phyloP scores from a whole-genome alignment of 2,797 vertebrate species.

The Chloroceryle amazona region DNA sequence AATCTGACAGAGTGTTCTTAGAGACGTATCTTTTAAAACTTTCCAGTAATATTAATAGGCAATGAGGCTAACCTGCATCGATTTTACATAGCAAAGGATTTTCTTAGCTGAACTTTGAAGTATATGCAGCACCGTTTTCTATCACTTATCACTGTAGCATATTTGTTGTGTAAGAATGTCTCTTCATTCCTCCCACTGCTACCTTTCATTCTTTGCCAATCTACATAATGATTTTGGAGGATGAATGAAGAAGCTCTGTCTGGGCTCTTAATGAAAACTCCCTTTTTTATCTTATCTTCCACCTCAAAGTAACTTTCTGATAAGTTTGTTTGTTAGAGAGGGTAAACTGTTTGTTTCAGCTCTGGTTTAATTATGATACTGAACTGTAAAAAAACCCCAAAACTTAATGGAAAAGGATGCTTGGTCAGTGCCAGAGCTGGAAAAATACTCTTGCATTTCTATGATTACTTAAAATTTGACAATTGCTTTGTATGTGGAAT shows the following conservation, averaged over 20 bases:
- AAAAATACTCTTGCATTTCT: neutral
- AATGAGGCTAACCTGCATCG: neutral
- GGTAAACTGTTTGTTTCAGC: constrained; percentile 7
- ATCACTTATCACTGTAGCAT: neutral
- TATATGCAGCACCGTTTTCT: neutral
- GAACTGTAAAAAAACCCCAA: neutral
- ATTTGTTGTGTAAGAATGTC: constrained; percentile 60
- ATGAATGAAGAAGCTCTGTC: constrained; percentile 15
- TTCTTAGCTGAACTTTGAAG: constrained; percentile 2
- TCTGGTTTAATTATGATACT: constrained; percentile 6
- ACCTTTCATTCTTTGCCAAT: constrained; percentile 48
- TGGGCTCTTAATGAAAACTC: constrained; percentile 9
- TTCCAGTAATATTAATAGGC: neutral
- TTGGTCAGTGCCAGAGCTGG: neutral
- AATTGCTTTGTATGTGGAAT: neutral
- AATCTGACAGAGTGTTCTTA: neutral
- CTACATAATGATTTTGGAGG: constrained; percentile 16
- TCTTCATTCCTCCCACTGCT: constrained; percentile 55
- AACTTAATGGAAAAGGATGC: neutral
- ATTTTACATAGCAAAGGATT: neutral
- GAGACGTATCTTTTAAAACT: neutral
- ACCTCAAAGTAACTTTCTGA: constrained; percentile 31
- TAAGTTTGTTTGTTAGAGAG: constrained; percentile 16
- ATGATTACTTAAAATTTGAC: neutral
- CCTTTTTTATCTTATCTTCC: constrained; percentile 22